phyloP scores from a whole-genome alignment of 1,140 invertebrate genomes.

The Drosophila pallidifrons region DNA sequence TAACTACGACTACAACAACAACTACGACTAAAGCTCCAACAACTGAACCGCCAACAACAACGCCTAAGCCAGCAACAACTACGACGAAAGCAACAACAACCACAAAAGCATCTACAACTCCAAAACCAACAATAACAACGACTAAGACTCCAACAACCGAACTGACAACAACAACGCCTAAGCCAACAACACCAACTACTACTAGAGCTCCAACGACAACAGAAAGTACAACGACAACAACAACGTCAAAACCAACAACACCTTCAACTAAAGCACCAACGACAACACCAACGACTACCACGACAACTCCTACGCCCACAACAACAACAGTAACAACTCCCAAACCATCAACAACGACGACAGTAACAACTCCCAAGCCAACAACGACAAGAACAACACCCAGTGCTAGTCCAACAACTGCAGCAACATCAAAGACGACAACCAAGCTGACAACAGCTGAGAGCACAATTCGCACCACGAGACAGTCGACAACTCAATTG shows the following conservation, averaged over 20 bases:
- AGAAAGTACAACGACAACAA: neutral
- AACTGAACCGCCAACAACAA: neutral
- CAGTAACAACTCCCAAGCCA: conserved; percentile 13
- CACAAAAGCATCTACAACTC: neutral
- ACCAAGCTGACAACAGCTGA: conserved; percentile 14
- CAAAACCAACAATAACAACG: conserved; percentile 7
- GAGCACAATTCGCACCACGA: conserved; percentile 6
- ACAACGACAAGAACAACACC: neutral
- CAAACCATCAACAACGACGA: neutral
- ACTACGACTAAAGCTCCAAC: neutral
- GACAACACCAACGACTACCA: neutral
- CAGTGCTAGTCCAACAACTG: neutral
- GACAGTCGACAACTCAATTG: neutral
- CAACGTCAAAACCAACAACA: conserved; percentile 16
- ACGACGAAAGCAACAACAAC: neutral
- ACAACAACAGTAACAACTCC: conserved; percentile 7
- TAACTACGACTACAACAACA: conserved; percentile 22
- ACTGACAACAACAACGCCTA: neutral
- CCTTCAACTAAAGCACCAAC: neutral
- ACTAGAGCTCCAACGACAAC: neutral
- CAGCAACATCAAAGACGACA: neutral
- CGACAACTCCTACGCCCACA: conserved; percentile 2
- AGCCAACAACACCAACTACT: neutral
- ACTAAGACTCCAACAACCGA: conserved; percentile 19
- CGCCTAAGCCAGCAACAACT: conserved; percentile 19